Conservation (phyloP, 2,888 invertebrate species). For the Scaptomyza reducta region DNA sequence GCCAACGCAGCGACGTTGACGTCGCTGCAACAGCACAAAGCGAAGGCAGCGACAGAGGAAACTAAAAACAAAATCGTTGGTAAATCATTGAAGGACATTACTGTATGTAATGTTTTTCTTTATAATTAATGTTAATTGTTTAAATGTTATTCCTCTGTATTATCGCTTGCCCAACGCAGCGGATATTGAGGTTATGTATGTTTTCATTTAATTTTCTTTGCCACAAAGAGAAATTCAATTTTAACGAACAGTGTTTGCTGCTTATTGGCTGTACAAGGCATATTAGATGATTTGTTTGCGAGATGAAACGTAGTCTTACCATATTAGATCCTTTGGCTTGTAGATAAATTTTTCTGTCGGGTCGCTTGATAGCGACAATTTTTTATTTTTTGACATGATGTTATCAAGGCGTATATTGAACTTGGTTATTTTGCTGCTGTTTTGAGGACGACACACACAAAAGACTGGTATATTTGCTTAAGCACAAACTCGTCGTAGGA, state of each 20-base stretch:
- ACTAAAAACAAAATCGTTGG: constrained; percentile 1
- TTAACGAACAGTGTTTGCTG: neutral
- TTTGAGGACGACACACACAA: constrained; percentile 45
- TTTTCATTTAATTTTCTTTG: constrained; percentile 22
- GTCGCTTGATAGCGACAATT: constrained; percentile 80
- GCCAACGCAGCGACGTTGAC: constrained; percentile 73
- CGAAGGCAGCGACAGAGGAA: neutral
- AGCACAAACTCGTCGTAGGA: constrained; percentile 45
- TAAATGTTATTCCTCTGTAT: constrained; percentile 33
- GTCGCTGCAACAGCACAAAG: constrained; percentile 30
- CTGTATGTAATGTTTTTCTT: constrained; percentile 7
- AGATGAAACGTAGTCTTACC: constrained; percentile 66
- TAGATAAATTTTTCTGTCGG: constrained; percentile 80
- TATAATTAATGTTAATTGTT: constrained; percentile 37
- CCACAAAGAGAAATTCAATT: constrained; percentile 8
- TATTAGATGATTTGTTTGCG: constrained; percentile 3
- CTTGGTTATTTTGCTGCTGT: constrained; percentile 81
- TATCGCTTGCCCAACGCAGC: constrained; percentile 47
- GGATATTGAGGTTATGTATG: constrained; percentile 65
- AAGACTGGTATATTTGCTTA: constrained; percentile 18
- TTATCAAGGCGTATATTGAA: constrained; percentile 81
- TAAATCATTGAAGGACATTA: constrained; percentile 1
- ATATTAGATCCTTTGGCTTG: constrained; percentile 83
- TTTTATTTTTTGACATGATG: constrained; percentile 82
- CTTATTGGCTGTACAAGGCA: constrained; percentile 13